These are phyloP conservation scores for Amiota mariae DNA, from an alignment of 2,888 invertebrate genomes.

Conservation along the genomic window DNA sequence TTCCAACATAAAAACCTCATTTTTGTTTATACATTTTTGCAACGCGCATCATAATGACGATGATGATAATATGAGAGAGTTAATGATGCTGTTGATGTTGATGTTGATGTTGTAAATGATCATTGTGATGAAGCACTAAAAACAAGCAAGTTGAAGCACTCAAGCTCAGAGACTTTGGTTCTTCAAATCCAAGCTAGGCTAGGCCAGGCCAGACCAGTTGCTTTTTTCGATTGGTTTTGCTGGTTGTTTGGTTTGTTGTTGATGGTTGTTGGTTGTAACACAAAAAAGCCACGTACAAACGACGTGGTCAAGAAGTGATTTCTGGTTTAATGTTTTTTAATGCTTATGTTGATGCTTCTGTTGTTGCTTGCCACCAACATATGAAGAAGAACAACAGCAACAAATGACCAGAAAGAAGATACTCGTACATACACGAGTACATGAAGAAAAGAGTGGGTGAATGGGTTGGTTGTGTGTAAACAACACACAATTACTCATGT, in stretches of 20 bases:
- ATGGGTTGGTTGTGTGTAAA: not conserved
- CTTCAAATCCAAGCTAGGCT: too few relatives aligned
- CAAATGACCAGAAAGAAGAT: not conserved
- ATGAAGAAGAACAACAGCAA: not conserved
- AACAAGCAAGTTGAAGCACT: too few relatives aligned
- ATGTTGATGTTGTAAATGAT: too few relatives aligned
- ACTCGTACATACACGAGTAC: too few relatives aligned
- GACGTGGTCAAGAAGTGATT: slow-evolving; percentile 64
- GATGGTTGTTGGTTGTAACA: not conserved
- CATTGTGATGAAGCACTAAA: too few relatives aligned
- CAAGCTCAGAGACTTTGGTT: too few relatives aligned
- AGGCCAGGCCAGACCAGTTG: too few relatives aligned
- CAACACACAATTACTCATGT: slow-evolving; percentile 23
- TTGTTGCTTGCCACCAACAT: slow-evolving; percentile 45
- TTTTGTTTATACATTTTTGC: not conserved
- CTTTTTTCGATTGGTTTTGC: not conserved
- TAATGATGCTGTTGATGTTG: too few relatives aligned
- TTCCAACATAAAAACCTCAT: slow-evolving; percentile 11
- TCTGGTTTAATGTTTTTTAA: slow-evolving; percentile 68
- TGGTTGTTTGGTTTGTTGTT: not conserved
- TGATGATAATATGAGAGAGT: too few relatives aligned
- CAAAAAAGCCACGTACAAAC: slow-evolving; percentile 51
- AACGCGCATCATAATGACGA: not conserved
- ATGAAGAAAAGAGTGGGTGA: not conserved
- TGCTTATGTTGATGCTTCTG: slow-evolving; percentile 66